Evolutionary conservation across 2,888 invertebrate species (phyloP).

Genomic region (Colletes collaris): DNA sequence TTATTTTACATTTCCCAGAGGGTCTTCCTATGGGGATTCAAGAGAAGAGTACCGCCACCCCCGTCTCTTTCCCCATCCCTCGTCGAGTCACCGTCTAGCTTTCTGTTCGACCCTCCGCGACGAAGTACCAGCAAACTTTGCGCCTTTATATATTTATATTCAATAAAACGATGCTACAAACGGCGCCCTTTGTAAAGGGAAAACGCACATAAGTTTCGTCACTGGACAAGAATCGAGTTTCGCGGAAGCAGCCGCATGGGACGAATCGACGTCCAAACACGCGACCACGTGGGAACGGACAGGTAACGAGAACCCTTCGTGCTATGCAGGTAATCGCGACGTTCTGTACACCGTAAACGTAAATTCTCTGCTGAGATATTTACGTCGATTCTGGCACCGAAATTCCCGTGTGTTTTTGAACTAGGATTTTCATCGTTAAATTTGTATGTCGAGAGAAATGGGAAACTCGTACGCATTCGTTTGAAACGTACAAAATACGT

Average conservation of each 20-base stretch:
- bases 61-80: neutral
- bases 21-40: constrained; percentile 54
- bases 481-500: no score
- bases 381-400: neutral
- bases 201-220: constrained; percentile 9
- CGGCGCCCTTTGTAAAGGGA: constrained; percentile 22
- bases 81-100: constrained; percentile 1
- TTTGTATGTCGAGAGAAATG: no score
- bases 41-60: constrained; percentile 32
- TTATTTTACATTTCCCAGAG: constrained; percentile 77
- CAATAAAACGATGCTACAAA: constrained; percentile 38
- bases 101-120: constrained; percentile 5
- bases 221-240: constrained; percentile 24
- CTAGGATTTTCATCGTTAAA: neutral
- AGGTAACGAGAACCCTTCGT: constrained; percentile 20
- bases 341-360: neutral
- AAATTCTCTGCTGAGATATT: constrained; percentile 12
- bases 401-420: no score
- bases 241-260: constrained; percentile 31
- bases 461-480: no score
- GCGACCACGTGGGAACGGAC: constrained; percentile 7
- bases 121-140: constrained; percentile 2
- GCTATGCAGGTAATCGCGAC: neutral
- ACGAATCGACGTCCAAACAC: constrained; percentile 24
- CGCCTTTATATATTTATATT: constrained; percentile 49